Evolutionary conservation across 2,113 vertebrate species (phyloP).

Genomic region (Cyphotilapia sp.): DNA sequence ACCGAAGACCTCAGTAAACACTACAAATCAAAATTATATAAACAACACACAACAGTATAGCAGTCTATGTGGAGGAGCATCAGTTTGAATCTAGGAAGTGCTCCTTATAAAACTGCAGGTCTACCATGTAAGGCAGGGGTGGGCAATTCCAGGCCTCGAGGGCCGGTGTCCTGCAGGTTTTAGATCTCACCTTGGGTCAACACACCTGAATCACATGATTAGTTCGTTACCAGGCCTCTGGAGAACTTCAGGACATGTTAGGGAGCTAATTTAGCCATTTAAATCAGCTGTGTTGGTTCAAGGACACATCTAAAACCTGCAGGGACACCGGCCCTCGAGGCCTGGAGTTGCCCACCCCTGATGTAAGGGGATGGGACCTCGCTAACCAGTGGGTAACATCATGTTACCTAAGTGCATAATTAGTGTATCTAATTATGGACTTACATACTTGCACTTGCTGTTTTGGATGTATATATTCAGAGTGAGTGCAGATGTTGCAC

Average conservation of each 20-base stretch:
- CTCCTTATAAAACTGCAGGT: not conserved
- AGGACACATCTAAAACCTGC: not conserved
- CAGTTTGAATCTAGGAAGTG: not conserved
- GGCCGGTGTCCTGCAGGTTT: not conserved
- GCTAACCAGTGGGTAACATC: not conserved
- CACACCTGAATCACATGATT: not conserved
- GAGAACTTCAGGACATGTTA: not conserved
- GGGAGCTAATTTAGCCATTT: not conserved
- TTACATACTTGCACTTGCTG: not conserved
- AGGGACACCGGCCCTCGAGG: not conserved
- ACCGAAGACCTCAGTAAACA: rapidly evolving
- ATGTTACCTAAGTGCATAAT: not conserved
- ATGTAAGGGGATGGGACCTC: not conserved
- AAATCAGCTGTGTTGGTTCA: not conserved
- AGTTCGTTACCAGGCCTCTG: not conserved
- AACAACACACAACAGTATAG: not conserved
- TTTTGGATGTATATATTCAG: not conserved
- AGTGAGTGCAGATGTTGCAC: not conserved
- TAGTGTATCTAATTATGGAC: not conserved
- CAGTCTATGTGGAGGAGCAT: not conserved
- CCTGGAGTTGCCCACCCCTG: not conserved
- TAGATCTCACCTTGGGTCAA: not conserved
- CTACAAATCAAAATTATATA: not conserved
- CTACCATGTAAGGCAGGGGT: not conserved
- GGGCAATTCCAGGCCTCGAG: not conserved